phyloP scores from a whole-genome alignment of 2,113 vertebrate species.

The Oncorhynchus masou region DNA sequence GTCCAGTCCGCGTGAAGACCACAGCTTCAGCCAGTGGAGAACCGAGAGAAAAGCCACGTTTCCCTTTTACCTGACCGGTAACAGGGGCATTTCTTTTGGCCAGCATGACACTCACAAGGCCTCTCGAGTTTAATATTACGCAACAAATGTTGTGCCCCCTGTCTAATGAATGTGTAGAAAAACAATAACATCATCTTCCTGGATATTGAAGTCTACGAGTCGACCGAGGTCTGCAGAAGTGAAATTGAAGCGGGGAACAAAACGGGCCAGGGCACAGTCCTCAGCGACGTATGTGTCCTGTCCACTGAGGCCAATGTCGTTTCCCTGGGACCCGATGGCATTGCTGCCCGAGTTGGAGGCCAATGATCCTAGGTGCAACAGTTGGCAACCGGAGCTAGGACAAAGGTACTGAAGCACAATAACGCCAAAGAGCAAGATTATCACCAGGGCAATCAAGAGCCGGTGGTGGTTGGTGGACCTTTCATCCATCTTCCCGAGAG shows the following conservation, averaged over 20 bases:
- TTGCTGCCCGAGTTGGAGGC: conserved; percentile 41
- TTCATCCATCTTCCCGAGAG: conserved; percentile 88
- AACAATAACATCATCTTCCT: conserved; percentile 88
- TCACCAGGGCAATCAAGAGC: conserved; percentile 83
- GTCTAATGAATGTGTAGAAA: conserved; percentile 85
- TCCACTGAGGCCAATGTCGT: conserved; percentile 30
- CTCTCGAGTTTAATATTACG: conserved; percentile 94
- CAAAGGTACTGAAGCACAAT: conserved; percentile 94
- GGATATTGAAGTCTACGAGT: conserved; percentile 87
- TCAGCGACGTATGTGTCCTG: conserved; percentile 89
- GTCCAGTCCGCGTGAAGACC: conserved; percentile 85
- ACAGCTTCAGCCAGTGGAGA: conserved; percentile 85
- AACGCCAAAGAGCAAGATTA: conserved; percentile 87
- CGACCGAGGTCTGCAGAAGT: conserved; percentile 80
- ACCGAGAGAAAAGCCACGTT: conserved; percentile 90
- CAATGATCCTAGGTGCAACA: conserved; percentile 78
- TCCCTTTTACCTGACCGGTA: conserved; percentile 90
- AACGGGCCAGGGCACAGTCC: conserved; percentile 85
- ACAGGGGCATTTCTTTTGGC: conserved; percentile 97
- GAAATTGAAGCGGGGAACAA: conserved; percentile 90
- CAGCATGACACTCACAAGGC: conserved; percentile 91
- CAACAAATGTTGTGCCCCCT: conserved; percentile 88
- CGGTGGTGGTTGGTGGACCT: conserved; percentile 84
- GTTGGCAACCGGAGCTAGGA: conserved; percentile 86
- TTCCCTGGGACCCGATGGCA: conserved; percentile 32